Evolutionary conservation across 2,797 vertebrate genomes (phyloP).

Genomic region (Rhabdophis nuchalis): DNA sequence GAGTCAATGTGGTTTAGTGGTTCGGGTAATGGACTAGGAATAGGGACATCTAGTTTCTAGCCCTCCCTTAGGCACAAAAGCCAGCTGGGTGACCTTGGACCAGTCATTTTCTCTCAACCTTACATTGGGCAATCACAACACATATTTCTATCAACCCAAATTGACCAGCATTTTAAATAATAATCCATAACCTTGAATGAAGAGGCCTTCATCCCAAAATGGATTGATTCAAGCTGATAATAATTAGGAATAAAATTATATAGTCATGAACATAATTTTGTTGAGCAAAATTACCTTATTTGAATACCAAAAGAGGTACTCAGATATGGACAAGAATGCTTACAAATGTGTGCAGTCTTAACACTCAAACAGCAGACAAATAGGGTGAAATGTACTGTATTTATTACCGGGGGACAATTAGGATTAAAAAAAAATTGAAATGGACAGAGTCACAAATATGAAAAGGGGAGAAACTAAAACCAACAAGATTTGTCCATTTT

Average conservation of each 20-base stretch:
- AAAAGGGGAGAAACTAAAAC: background rate
- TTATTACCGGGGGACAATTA: background rate
- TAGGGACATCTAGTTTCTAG: background rate
- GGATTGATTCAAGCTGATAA: background rate
- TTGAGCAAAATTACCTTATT: background rate
- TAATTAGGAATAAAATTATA: background rate
- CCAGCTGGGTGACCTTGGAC: background rate
- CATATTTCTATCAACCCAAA: background rate
- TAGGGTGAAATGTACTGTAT: background rate
- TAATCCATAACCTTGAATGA: background rate
- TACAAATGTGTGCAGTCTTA: background rate
- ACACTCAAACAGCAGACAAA: background rate
- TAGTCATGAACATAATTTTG: background rate
- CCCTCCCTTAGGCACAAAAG: background rate
- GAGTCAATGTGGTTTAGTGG: background rate
- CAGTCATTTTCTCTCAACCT: background rate
- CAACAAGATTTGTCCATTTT: background rate
- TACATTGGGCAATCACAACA: background rate
- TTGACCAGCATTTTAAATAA: background rate
- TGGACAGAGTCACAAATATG: background rate
- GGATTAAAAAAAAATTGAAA: background rate
- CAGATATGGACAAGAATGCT: background rate
- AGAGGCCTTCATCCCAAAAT: background rate
- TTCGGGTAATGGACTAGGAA: background rate
- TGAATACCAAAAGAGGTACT: background rate